These are phyloP conservation scores for Dorcus hopei DNA, from an alignment of 2,888 invertebrate species.

Conservation along the genomic window DNA sequence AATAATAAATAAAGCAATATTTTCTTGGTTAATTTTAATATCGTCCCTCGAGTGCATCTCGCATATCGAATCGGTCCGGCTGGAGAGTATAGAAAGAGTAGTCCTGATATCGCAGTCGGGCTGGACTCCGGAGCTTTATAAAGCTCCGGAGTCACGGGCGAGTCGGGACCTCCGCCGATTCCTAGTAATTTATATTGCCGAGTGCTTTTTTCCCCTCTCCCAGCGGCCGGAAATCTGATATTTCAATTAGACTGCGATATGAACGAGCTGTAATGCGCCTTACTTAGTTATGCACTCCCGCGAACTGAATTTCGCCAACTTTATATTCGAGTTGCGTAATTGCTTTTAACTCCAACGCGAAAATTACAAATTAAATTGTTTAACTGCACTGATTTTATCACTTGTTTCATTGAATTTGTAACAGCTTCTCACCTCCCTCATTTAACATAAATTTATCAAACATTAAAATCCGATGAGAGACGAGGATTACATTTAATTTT, in stretches of 20 bases:
- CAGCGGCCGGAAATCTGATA: slow-evolving; percentile 32
- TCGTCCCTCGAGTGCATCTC: not conserved
- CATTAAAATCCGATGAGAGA: no score
- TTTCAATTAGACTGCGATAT: slow-evolving; percentile 32
- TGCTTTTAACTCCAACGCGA: slow-evolving; percentile 21
- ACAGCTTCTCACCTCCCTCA: no score
- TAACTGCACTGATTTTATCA: slow-evolving; percentile 18
- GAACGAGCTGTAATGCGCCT: slow-evolving; percentile 21
- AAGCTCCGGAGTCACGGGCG: not conserved
- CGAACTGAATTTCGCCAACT: slow-evolving; percentile 21
- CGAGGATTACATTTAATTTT: no score
- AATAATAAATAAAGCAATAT: slow-evolving; percentile 6
- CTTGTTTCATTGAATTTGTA: slow-evolving; percentile 2
- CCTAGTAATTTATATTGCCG: slow-evolving; percentile 9
- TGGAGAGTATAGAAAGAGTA: not conserved
- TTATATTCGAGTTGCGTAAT: slow-evolving; percentile 26
- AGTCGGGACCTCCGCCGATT: not conserved
- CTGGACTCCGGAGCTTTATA: not conserved
- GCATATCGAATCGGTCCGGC: not conserved
- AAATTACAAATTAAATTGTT: slow-evolving; percentile 26
- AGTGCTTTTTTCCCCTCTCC: slow-evolving; percentile 10
- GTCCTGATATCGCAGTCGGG: not conserved
- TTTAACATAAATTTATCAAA: no score
- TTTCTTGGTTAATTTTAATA: slow-evolving; percentile 5
- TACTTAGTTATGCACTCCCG: slow-evolving; percentile 27